Base-by-base conservation (phyloP, 2,797 vertebrate species). In the Antrozous pallidus region DNA sequence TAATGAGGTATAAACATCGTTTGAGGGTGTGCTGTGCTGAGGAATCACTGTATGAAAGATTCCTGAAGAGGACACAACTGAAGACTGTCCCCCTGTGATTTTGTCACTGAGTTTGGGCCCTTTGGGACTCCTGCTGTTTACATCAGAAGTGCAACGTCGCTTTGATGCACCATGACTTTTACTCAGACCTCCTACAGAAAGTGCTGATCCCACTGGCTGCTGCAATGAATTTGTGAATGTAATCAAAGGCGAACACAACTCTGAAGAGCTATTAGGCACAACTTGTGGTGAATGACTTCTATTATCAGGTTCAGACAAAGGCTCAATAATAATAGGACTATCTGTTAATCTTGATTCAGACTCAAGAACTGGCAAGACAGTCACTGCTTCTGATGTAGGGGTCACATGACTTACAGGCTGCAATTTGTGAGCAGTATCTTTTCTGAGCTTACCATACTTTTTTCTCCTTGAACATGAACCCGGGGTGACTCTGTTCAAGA, bases 401-500 rank as follows among this genome's bases (percentile, higher is more conserved):
- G 56, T 56, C 73, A 42, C 26, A 16, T 17, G 78, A 71, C 63
- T 61, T 36, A 42, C 2, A 80, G 94, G 84, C 20, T 78, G 93
- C 36, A n/a, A 61, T 40, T 24, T 36, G 5, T 8, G 63, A 91
- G 87, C 13, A n/a, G 28, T 4, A 33, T 33, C 33, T 63, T 56
- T 96, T 90, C 92, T 95, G 36, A 58, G 54, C 24, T n/a, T 90
- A 49, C 78, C 20, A 67, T 73, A 83, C 38, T 69, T 92, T 88
- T 45, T 97, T 90, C 97, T 96, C 75, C 96, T 95, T 77, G 94
- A 95, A 74, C 11, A 54, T 5, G 97, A 97, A 75, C 96, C 97
- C 33, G 96, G 96, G 11, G 96, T 97, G 33, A 93, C 96, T 95
- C 97, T 95, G 40, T 97, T 97, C 81, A 97, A 67, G 93, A 97